Percentiles rank a stretch among this genome's conserved stretches.
These are phyloP conservation scores for Cryptomyrus ogoouensis DNA, from an alignment of 2,113 vertebrate genomes.

Conservation along the genomic window DNA sequence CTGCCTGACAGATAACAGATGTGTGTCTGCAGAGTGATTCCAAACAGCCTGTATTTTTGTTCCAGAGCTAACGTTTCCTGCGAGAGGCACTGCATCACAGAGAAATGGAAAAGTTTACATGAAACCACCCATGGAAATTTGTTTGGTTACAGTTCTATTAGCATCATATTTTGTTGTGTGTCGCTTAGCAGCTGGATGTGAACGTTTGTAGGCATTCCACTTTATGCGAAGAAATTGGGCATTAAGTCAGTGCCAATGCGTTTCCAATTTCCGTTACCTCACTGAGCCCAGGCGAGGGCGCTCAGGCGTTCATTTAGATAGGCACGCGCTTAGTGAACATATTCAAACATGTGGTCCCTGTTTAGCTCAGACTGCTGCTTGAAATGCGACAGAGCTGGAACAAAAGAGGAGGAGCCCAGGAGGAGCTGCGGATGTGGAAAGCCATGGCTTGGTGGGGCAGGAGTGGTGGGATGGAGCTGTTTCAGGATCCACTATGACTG, in stretches of 20 bases:
- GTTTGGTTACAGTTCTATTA: slow-evolving; percentile 33
- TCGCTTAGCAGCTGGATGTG: slow-evolving; percentile 48
- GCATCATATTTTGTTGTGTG: slow-evolving; percentile 45
- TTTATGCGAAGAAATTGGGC: slow-evolving; percentile 5
- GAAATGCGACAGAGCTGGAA: not conserved
- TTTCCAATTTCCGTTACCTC: slow-evolving; percentile 2
- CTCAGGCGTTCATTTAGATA: not conserved
- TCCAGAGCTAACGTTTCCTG: slow-evolving; percentile 7
- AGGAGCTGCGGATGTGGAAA: not conserved
- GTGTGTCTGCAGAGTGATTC: slow-evolving; percentile 23
- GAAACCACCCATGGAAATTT: slow-evolving; percentile 37
- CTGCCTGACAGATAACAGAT: not conserved
- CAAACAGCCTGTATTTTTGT: slow-evolving; percentile 17
- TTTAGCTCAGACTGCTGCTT: slow-evolving; percentile 23
- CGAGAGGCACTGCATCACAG: slow-evolving; percentile 33
- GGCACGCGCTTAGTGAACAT: not conserved
- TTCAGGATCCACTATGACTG: not conserved
- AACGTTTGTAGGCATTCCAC: slow-evolving; percentile 30
- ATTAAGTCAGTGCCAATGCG: not conserved
- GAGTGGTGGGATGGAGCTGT: not conserved
- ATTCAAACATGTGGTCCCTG: slow-evolving; percentile 17
- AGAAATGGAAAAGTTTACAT: slow-evolving; percentile 50
- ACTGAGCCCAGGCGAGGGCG: not conserved
- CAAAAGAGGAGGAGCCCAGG: not conserved
- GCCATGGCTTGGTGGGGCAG: not conserved